Evolutionary conservation across 1,140 invertebrate species (phyloP), one percentile per base, ranked within the genome.

Genomic region (Polypedilum vanderplanki): DNA sequence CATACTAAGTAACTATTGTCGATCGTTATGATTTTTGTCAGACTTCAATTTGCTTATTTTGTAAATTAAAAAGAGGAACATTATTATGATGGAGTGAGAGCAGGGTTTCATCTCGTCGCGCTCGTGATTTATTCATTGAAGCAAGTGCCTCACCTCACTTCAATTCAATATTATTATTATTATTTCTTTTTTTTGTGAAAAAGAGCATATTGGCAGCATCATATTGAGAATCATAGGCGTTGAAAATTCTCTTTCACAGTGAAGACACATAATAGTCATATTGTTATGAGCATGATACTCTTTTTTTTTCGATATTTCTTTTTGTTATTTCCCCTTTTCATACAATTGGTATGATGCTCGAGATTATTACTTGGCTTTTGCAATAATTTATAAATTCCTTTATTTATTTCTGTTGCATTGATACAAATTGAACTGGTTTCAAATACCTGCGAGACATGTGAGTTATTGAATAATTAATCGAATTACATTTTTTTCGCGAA

Each of bases 161-260:
- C 46, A 57, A 57, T 57, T n/a, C n/a, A 57, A 57, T 57, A 57
- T 57, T 57, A 57, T 57, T 57, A 57, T 57, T 57, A n/a, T n/a
- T 57, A n/a, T 46, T 46, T 41, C 40, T 57, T 15, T n/a, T n/a
- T 57, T 57, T 57, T n/a, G 12, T 57, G 46, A 33, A 57, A 57
- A 12, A 57, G 46, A n/a, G 4, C 46, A 57, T 57, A 57, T 57
- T 57, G 46, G 46, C 12, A 57, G 46, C 46, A 57, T 57, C 9
- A 57, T n/a, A n/a, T 57, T 57, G 46, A 57, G 46, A 57, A 57
- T 57, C 46, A 57, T 57, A 57, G 46, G 46, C 46, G 46, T 57
- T 57, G 46, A 57, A 57, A 57, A 57, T 57, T 57, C 46, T 57
- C 46, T 57, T 57, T 57, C 46, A 15, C 12, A 57, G 46, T n/a